Evolutionary conservation across 2,113 vertebrate species (phyloP), one percentile per base, ranked within the genome.

Genomic region (Gymnorhina tibicen): DNA sequence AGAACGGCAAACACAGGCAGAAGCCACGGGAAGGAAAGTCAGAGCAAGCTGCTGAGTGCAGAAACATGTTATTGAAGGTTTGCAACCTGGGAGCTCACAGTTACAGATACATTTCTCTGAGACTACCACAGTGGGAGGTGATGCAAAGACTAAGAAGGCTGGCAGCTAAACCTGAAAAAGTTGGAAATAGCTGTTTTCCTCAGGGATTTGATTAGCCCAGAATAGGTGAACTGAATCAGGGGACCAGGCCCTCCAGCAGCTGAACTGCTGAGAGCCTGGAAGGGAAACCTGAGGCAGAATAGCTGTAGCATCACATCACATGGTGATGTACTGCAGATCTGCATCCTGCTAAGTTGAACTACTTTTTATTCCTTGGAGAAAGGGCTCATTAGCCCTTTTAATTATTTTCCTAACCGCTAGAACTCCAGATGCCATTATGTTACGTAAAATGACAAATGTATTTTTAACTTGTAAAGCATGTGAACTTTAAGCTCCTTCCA

Each of bases 381-480:
- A 94, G 75, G 93, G 27, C 87, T 94, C 95, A 96, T 97, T 96
- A 97, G 87, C 58, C 83, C 88, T 93, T 70, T 74, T 97, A 95
- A 96, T 93, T 95, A 93, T 95, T 95, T 89, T 74, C 73, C 62
- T 90, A 89, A 84, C 87, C 5, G 3, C 68, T 82, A 93, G 77
- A 94, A 78, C 82, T 91, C 79, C 82, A 85, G 91, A 90, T 93
- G 91, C 83, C 80, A 42, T 81, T 88, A 20, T 32, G 62, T 97
- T 96, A 92, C 16, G n/a, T 93, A 93, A 96, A 96, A 95, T 77
- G 91, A 84, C 93, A 91, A 93, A 93, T 94, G 69, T 96, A 94
- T 87, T 95, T 97, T 97, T 96, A 95, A 95, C 90, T 91, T 26
- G 49, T 30, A 85, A 93, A 87, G 93, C 95, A 52, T 81, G 58